phyloP scores from a whole-genome alignment of 2,888 invertebrate genomes.

The Trachelus stipa region DNA sequence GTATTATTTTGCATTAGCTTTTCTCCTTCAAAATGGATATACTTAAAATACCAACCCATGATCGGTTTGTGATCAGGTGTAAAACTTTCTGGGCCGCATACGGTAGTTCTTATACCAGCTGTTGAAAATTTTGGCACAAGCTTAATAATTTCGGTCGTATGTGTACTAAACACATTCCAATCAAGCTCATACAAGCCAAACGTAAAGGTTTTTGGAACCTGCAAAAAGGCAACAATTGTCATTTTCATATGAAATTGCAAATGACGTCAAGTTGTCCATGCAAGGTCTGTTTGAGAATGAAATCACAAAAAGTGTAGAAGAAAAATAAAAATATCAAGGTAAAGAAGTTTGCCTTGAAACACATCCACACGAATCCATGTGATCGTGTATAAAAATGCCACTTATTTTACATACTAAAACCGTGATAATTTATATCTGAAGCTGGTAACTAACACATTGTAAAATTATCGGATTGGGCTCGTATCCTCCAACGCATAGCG shows the following conservation, averaged over 20 bases:
- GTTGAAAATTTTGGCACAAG: slow-evolving; percentile 80
- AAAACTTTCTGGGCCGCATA: slow-evolving; percentile 93
- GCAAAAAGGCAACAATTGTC: slow-evolving; percentile 11
- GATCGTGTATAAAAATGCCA: no score
- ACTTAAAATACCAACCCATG: slow-evolving; percentile 70
- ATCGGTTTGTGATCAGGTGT: slow-evolving; percentile 93
- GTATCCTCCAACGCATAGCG: slow-evolving; percentile 88
- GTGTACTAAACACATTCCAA: slow-evolving; percentile 85
- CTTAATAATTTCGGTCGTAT: slow-evolving; percentile 78
- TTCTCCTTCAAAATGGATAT: neutral
- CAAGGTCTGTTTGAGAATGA: neutral
- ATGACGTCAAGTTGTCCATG: neutral
- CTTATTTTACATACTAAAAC: no score
- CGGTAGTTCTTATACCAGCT: slow-evolving; percentile 85
- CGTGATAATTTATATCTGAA: neutral
- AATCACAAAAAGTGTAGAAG: neutral
- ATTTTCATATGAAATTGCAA: slow-evolving; percentile 10
- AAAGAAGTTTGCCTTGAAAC: neutral
- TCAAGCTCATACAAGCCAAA: slow-evolving; percentile 90
- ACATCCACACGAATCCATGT: no score
- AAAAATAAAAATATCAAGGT: neutral
- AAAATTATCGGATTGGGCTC: slow-evolving; percentile 86
- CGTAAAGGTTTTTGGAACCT: slow-evolving; percentile 81
- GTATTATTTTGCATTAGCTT: neutral
- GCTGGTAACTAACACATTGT: slow-evolving; percentile 72